Percentiles rank a stretch among this genome's conserved stretches.
Conservation (phyloP, 2,113 vertebrate genomes). For the Aegotheles bennettii region DNA sequence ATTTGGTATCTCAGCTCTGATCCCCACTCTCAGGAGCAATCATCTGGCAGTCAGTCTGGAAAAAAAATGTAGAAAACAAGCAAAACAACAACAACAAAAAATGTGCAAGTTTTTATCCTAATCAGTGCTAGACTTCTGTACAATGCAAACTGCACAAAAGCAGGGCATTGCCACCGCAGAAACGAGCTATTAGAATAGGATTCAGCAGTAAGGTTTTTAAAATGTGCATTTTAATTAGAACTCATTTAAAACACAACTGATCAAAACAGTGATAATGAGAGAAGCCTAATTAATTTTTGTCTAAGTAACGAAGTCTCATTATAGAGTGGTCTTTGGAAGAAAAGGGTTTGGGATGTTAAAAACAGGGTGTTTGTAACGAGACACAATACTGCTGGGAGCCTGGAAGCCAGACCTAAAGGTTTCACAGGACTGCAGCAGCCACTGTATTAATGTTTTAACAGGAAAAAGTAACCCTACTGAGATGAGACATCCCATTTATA, state of each 20-base stretch:
- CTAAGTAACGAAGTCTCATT: slow-evolving; percentile 57
- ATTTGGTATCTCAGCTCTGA: background rate
- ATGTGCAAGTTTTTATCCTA: background rate
- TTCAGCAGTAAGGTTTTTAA: slow-evolving; percentile 36
- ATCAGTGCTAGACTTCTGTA: background rate
- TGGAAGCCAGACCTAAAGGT: slow-evolving; percentile 52
- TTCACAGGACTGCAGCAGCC: slow-evolving; percentile 42
- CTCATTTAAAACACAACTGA: slow-evolving; percentile 54
- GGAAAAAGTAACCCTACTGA: slow-evolving; percentile 54
- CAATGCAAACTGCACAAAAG: slow-evolving; percentile 18
- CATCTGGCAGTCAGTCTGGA: background rate
- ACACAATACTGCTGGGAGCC: slow-evolving; percentile 21
- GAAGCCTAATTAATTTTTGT: slow-evolving; percentile 68
- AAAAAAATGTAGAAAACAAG: background rate
- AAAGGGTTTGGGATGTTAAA: slow-evolving; percentile 25
- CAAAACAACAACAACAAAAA: background rate
- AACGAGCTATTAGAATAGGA: background rate
- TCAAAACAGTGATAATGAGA: slow-evolving; percentile 67
- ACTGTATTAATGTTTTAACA: slow-evolving; percentile 61
- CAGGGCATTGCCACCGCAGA: background rate
- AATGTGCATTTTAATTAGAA: slow-evolving; percentile 70
- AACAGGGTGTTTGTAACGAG: slow-evolving; percentile 42
- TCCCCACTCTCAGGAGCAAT: background rate
- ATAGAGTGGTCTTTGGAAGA: slow-evolving; percentile 21
- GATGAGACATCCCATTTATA: slow-evolving; percentile 40